phyloP scores from a whole-genome alignment of 2,888 invertebrate species.

The Eumacrocentrus americanus region DNA sequence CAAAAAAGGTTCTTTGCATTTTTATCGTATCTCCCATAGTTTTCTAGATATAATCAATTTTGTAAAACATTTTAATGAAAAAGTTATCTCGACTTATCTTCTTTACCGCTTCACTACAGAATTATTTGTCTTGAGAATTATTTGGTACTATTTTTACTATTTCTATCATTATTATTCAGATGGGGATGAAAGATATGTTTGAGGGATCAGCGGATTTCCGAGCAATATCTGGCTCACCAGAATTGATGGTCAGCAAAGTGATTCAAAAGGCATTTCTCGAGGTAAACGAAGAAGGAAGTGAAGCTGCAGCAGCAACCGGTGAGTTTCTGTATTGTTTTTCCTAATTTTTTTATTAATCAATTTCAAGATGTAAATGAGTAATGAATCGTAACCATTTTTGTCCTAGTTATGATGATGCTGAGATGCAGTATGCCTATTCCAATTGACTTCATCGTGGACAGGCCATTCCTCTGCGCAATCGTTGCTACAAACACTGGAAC shows the following conservation, averaged over 20 bases:
- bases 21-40: too few species aligned
- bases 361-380: neutral
- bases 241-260: constrained; percentile 71
- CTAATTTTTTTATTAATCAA: neutral
- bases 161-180: constrained; percentile 60
- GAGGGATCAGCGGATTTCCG: constrained; percentile 67
- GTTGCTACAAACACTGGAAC: constrained; percentile 15
- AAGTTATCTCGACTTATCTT: too few species aligned
- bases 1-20: too few species aligned
- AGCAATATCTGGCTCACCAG: constrained; percentile 66
- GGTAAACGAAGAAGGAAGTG: constrained; percentile 86
- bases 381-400: neutral
- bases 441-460: constrained; percentile 3
- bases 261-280: constrained; percentile 86
- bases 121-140: too few species aligned
- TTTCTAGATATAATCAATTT: too few species aligned
- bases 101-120: too few species aligned
- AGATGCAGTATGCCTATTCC: neutral
- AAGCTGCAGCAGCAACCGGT: constrained; percentile 52
- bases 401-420: neutral
- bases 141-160: neutral
- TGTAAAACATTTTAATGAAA: too few species aligned
- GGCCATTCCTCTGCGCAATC: constrained; percentile 23
- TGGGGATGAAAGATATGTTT: constrained; percentile 76
- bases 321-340: neutral